Conservation (phyloP, 30 jellyfish, hydroid and myxozoan genomes). For the Aurelia aurita complex sp. Pacific region DNA sequence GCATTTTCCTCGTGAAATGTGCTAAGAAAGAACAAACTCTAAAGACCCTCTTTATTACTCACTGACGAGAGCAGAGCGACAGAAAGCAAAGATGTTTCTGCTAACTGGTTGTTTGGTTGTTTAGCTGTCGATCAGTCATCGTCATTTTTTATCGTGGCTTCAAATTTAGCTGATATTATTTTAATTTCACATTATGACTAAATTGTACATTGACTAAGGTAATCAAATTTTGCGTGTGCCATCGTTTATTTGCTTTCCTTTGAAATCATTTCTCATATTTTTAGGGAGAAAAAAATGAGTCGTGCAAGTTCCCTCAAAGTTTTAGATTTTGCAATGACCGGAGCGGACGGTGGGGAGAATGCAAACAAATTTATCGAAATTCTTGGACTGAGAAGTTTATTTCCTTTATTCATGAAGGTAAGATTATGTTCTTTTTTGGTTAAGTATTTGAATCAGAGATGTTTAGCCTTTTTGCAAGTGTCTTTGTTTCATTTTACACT, state of each 20-base stretch:
- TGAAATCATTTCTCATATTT: not conserved
- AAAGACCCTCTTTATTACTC: no score
- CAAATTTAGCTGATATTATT: no score
- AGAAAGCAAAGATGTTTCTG: no score
- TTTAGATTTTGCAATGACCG: conserved; percentile 95
- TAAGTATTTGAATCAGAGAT: not conserved
- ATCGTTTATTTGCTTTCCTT: not conserved
- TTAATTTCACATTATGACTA: no score
- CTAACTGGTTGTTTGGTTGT: no score
- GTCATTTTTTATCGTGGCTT: no score
- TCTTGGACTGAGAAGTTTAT: conserved; percentile 89
- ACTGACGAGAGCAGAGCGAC: no score
- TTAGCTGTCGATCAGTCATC: no score
- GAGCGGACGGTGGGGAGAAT: conserved; percentile 93
- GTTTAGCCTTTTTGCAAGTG: not conserved
- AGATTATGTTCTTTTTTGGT: not conserved
- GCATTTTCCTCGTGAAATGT: no score
- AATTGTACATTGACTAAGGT: no score
- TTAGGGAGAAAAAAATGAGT: conserved; percentile 92
- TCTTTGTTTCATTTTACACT: no score
- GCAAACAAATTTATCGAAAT: conserved; percentile 92
- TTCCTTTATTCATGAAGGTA: conserved; percentile 98
- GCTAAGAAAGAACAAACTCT: no score
- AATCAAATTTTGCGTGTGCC: not conserved
- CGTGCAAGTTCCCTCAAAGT: conserved; percentile 95